Evolutionary conservation across 2,113 vertebrate genomes (phyloP).

Genomic region (Notiomystis cincta): DNA sequence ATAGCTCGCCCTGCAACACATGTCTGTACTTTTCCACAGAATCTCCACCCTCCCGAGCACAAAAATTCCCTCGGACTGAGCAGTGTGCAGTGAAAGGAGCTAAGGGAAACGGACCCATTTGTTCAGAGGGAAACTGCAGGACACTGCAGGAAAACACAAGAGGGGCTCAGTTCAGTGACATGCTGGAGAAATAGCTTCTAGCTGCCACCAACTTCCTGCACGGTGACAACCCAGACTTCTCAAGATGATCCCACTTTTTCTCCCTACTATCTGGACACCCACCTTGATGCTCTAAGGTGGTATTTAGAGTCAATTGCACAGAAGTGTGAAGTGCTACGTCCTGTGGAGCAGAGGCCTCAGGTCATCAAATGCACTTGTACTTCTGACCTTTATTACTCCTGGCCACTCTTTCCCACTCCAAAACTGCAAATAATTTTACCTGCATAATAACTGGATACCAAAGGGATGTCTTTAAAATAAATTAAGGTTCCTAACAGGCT

Average conservation of each 20-base stretch:
- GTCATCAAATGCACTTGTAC: neutral
- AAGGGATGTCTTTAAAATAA: neutral
- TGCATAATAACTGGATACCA: neutral
- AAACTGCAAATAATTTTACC: neutral
- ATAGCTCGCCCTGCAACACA: neutral
- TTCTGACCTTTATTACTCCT: neutral
- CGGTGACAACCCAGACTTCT: neutral
- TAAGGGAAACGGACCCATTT: neutral
- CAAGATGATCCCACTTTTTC: neutral
- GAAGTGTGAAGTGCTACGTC: neutral
- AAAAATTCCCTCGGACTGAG: neutral
- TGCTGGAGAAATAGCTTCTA: neutral
- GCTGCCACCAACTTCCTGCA: neutral
- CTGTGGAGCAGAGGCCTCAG: neutral
- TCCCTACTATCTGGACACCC: neutral
- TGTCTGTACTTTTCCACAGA: neutral
- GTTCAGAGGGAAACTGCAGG: neutral
- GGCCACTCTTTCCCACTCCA: neutral
- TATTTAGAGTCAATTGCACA: neutral
- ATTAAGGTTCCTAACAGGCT: neutral
- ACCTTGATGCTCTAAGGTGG: neutral
- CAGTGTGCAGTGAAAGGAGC: neutral
- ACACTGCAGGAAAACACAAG: neutral
- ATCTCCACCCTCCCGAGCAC: neutral
- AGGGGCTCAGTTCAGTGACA: neutral